Percentiles rank a stretch among this genome's conserved stretches.
Evolutionary conservation across 2,888 invertebrate genomes (phyloP).

Genomic region (Drosophila tanythrix): DNA sequence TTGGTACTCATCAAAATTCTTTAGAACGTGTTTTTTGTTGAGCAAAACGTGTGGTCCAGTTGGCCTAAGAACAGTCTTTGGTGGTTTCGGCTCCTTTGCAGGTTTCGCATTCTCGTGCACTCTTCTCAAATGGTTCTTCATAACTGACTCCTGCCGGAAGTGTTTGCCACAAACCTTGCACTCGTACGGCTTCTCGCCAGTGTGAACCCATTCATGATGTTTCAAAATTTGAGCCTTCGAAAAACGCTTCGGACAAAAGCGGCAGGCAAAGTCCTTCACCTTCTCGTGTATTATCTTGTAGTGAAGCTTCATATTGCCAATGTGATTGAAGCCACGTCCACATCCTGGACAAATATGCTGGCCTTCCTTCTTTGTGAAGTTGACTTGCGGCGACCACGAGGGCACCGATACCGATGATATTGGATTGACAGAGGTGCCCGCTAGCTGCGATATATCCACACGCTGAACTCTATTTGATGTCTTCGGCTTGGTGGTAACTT

Average conservation of each 20-base stretch:
- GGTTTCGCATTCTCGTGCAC: slow-evolving; percentile 75
- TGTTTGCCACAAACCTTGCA: slow-evolving; percentile 78
- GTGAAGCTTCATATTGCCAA: slow-evolving; percentile 81
- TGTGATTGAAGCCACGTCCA: slow-evolving; percentile 81
- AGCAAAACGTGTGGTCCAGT: slow-evolving; percentile 37
- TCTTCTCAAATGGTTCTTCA: slow-evolving; percentile 78
- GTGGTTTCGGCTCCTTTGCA: slow-evolving; percentile 46
- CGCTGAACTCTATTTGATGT: slow-evolving; percentile 73
- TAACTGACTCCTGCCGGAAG: slow-evolving; percentile 81
- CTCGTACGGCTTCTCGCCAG: slow-evolving; percentile 82
- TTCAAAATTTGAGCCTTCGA: slow-evolving; percentile 81
- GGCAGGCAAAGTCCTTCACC: slow-evolving; percentile 82
- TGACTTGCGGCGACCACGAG: slow-evolving; percentile 81
- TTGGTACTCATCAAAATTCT: slow-evolving; percentile 67
- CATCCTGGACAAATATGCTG: slow-evolving; percentile 82
- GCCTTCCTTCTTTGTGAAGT: slow-evolving; percentile 83
- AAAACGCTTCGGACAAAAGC: slow-evolving; percentile 82
- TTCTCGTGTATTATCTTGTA: slow-evolving; percentile 82
- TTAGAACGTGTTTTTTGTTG: slow-evolving; percentile 32
- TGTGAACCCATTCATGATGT: slow-evolving; percentile 83
- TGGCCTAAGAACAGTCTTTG: slow-evolving; percentile 38
- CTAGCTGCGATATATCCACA: slow-evolving; percentile 79
- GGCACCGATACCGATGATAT: slow-evolving; percentile 80
- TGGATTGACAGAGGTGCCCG: slow-evolving; percentile 81
- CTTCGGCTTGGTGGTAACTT: slow-evolving; percentile 61